phyloP scores from a whole-genome alignment of 2,797 vertebrate genomes.

The Acipenser ruthenus region DNA sequence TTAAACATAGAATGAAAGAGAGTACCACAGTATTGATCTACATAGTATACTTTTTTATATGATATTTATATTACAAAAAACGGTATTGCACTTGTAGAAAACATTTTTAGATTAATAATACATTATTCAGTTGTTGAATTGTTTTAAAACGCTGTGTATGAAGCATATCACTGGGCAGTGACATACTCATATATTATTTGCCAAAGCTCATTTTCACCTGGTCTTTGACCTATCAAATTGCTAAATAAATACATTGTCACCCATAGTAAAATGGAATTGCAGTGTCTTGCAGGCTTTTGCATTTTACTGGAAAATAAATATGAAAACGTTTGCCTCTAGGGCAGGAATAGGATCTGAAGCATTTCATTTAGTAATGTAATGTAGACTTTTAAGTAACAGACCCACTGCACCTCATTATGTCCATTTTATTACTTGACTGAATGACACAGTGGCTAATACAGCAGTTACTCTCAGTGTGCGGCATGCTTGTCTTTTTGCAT shows the following conservation, averaged over 20 bases:
- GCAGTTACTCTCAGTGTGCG: conserved; percentile 39
- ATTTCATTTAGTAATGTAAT: conserved; percentile 70
- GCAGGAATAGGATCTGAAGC: conserved; percentile 57
- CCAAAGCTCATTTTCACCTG: conserved; percentile 57
- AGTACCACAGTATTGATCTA: too few species aligned
- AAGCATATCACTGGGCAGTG: too few species aligned
- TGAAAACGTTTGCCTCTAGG: conserved; percentile 57
- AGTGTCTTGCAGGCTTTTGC: conserved; percentile 28
- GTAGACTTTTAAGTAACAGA: conserved; percentile 63
- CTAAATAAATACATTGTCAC: conserved; percentile 37
- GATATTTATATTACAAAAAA: too few species aligned
- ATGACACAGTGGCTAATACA: conserved; percentile 27
- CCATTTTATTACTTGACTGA: conserved; percentile 52
- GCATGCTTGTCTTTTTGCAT: conserved; percentile 39
- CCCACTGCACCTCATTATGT: conserved; percentile 44
- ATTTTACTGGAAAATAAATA: conserved; percentile 54
- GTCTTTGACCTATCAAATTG: conserved; percentile 40
- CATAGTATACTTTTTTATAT: too few species aligned
- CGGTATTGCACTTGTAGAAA: too few species aligned
- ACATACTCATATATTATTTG: conserved; percentile 64
- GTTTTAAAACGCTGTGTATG: too few species aligned
- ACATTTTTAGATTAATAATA: too few species aligned
- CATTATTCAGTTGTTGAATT: too few species aligned
- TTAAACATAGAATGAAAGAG: too few species aligned
- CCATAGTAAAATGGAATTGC: conserved; percentile 41